Percentiles rank a stretch among this genome's conserved stretches.
Conservation (phyloP, 2,113 vertebrate species). For the Anhinga anhinga region DNA sequence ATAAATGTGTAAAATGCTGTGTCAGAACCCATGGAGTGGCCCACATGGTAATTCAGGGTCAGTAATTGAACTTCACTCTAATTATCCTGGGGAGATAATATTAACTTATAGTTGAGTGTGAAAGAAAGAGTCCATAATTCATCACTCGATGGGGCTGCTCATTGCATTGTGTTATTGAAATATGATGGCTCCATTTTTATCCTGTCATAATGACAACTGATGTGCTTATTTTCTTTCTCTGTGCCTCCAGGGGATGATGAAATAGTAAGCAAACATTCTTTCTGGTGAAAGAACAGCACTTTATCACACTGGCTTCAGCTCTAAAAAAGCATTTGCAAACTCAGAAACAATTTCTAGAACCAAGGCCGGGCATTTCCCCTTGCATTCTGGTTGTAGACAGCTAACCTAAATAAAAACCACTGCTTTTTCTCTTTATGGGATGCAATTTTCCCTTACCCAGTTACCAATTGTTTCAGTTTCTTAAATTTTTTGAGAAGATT, state of each 20-base stretch:
- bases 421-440: not conserved
- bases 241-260: conserved; percentile 93
- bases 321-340: conserved; percentile 39
- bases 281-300: conserved; percentile 86
- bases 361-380: not conserved
- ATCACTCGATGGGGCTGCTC: conserved; percentile 82
- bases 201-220: conserved; percentile 99
- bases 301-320: conserved; percentile 79
- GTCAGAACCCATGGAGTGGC: conserved; percentile 85
- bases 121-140: conserved; percentile 89
- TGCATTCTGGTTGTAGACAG: not conserved
- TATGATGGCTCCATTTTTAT: conserved; percentile 99
- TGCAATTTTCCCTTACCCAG: not conserved
- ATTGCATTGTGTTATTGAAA: conserved; percentile 96
- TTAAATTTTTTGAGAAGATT: not conserved
- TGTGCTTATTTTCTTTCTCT: conserved; percentile 92
- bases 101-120: conserved; percentile 91
- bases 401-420: not conserved
- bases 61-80: conserved; percentile 97
- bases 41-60: conserved; percentile 86
- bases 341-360: conserved; percentile 33
- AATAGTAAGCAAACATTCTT: conserved; percentile 95
- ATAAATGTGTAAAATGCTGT: conserved; percentile 91
- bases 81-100: conserved; percentile 99
- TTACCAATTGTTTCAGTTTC: not conserved